These are phyloP conservation scores for Erinaceus europaeus DNA, from an alignment of 2,113 vertebrate genomes.

Conservation along the genomic window DNA sequence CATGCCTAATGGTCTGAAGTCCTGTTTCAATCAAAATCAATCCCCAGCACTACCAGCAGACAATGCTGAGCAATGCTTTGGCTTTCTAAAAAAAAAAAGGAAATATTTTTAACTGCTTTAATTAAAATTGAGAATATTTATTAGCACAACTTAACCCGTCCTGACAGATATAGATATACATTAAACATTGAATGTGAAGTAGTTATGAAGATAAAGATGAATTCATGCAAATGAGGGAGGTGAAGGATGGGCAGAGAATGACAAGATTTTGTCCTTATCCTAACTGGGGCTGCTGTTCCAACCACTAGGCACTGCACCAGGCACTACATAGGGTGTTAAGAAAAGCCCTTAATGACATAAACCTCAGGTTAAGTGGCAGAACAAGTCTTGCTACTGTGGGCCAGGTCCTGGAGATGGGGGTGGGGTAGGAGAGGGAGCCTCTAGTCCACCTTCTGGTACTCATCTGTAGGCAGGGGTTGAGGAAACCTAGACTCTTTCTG, in stretches of 20 bases:
- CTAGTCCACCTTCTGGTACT: too few relatives aligned
- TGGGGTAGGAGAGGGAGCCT: not conserved
- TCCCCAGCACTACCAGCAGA: too few relatives aligned
- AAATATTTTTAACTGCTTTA: too few relatives aligned
- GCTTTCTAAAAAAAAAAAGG: too few relatives aligned
- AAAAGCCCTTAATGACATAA: not conserved
- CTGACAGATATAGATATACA: not conserved
- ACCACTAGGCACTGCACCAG: too few relatives aligned
- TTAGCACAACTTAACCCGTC: not conserved
- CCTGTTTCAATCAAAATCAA: too few relatives aligned
- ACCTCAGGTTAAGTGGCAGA: not conserved
- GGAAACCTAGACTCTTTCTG: not conserved
- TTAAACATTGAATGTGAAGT: not conserved
- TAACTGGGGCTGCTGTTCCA: too few relatives aligned
- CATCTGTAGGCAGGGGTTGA: not conserved
- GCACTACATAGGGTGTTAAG: too few relatives aligned
- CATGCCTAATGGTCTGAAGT: too few relatives aligned
- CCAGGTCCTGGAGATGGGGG: too few relatives aligned
- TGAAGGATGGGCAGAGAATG: not conserved
- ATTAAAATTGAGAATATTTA: not conserved
- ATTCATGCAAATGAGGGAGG: not conserved
- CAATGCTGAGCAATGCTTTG: too few relatives aligned
- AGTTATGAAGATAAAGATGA: not conserved
- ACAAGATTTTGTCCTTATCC: too few relatives aligned
- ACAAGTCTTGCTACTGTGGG: not conserved